phyloP scores from a whole-genome alignment of 1,140 invertebrate species.

The Anoplolepis gracilipes region DNA sequence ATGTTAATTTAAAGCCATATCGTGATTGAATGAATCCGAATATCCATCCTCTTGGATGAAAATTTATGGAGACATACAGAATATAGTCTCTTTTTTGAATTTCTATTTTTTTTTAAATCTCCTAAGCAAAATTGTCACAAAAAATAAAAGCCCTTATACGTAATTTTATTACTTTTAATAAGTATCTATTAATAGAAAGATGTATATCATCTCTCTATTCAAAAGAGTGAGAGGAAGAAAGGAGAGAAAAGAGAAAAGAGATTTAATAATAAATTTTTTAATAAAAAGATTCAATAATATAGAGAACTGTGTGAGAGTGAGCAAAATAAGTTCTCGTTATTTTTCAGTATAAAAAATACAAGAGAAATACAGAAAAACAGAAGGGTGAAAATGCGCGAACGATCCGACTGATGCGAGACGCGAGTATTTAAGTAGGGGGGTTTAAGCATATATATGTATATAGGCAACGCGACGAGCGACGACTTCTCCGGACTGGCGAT shows the following conservation, averaged over 20 bases:
- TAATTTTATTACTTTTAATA: no score
- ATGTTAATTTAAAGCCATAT: background rate
- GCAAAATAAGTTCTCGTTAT: background rate
- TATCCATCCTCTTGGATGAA: background rate
- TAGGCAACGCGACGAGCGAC: no score
- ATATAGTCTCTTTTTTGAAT: background rate
- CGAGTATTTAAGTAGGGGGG: background rate
- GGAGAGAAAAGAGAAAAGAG: no score
- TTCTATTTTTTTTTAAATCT: background rate
- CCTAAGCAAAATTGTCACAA: no score
- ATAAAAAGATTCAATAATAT: background rate
- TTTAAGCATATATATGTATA: no score
- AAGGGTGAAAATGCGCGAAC: background rate
- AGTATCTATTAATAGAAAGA: no score
- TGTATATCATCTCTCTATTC: background rate
- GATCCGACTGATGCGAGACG: background rate
- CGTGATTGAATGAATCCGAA: no score
- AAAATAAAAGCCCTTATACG: no score
- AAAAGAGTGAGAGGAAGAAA: no score
- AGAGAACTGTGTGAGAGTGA: background rate
- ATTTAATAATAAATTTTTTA: background rate
- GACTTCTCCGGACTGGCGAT: background rate
- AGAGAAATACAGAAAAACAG: background rate
- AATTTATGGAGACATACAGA: background rate
- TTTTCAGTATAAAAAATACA: background rate